Evolutionary conservation across 2,888 invertebrate genomes (phyloP).

Genomic region (Pyralis farinalis): DNA sequence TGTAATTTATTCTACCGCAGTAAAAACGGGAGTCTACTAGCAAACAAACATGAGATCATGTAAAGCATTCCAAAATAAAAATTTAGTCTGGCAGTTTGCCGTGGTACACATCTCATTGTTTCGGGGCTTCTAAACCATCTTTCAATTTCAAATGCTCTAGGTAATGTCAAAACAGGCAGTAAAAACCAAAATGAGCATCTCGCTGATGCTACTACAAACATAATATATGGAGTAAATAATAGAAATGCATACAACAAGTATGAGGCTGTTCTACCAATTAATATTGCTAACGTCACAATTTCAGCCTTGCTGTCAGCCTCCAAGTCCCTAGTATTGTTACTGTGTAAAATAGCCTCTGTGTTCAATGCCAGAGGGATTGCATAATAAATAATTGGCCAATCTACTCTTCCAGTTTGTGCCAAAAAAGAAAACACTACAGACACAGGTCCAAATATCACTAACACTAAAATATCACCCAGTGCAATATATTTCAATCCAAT

Average conservation of each 20-base stretch:
- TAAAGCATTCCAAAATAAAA: conserved; percentile 95
- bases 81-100: conserved; percentile 94
- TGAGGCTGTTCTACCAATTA: conserved; percentile 94
- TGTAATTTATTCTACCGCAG: conserved; percentile 35
- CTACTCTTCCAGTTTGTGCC: conserved; percentile 94
- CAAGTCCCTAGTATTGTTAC: conserved; percentile 96
- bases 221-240: conserved; percentile 94
- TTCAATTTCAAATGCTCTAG: conserved; percentile 94
- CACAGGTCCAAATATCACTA: conserved; percentile 96
- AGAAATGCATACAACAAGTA: conserved; percentile 94
- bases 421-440: conserved; percentile 96
- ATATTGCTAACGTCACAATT: conserved; percentile 96
- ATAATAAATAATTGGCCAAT: conserved; percentile 95
- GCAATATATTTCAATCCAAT: conserved; percentile 98
- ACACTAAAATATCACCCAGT: conserved; percentile 94
- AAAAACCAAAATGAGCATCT: conserved; percentile 94
- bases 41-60: conserved; percentile 89
- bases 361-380: conserved; percentile 96
- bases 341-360: conserved; percentile 96
- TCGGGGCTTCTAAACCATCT: conserved; percentile 91
- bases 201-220: conserved; percentile 91
- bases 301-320: conserved; percentile 94
- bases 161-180: conserved; percentile 92
- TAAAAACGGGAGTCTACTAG: conserved; percentile 83
- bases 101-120: conserved; percentile 90